Conservation (phyloP, 35 echinoderm and acorn worm species). For the Amphiura filiformis region DNA sequence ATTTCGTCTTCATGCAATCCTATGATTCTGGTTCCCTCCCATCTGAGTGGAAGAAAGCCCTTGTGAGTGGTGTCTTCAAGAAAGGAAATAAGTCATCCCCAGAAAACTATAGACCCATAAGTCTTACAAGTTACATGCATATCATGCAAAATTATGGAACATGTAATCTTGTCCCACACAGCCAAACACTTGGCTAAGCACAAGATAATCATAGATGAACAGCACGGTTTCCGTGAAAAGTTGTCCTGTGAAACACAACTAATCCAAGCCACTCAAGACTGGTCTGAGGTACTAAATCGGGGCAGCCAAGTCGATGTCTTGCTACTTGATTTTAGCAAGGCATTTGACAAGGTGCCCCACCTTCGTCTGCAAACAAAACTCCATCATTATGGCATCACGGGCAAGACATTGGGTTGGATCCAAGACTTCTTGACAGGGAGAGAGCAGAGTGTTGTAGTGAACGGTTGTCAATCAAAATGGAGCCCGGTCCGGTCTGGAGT, state of each 20-base stretch:
- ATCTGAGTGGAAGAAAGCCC: slow-evolving; percentile 31
- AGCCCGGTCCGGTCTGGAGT: neutral
- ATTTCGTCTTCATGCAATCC: slow-evolving; percentile 18
- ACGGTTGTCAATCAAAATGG: slow-evolving; percentile 5
- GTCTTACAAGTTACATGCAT: slow-evolving; percentile 36
- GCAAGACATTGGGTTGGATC: slow-evolving; percentile 33
- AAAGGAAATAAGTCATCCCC: slow-evolving; percentile 8
- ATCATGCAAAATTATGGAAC: slow-evolving; percentile 32
- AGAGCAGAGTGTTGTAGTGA: slow-evolving; percentile 18
- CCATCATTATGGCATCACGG: slow-evolving; percentile 40
- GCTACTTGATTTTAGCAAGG: slow-evolving; percentile 3
- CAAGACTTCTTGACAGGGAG: neutral
- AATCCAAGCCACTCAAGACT: slow-evolving; percentile 27
- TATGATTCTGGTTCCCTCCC: neutral
- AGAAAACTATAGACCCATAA: slow-evolving; percentile 28
- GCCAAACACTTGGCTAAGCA: slow-evolving; percentile 17
- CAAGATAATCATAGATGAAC: slow-evolving; percentile 23
- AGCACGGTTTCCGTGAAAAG: slow-evolving; percentile 37
- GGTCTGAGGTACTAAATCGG: neutral
- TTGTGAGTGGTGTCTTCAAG: slow-evolving; percentile 10
- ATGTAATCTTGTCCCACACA: slow-evolving; percentile 13
- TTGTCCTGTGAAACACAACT: slow-evolving; percentile 26
- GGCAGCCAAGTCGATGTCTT: slow-evolving; percentile 16
- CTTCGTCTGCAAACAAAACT: slow-evolving; percentile 1
- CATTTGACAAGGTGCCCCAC: slow-evolving; percentile 23